Evolutionary conservation across 2,888 invertebrate species (phyloP), one percentile per base, ranked within the genome.

Genomic region (Xylophagus ater): DNA sequence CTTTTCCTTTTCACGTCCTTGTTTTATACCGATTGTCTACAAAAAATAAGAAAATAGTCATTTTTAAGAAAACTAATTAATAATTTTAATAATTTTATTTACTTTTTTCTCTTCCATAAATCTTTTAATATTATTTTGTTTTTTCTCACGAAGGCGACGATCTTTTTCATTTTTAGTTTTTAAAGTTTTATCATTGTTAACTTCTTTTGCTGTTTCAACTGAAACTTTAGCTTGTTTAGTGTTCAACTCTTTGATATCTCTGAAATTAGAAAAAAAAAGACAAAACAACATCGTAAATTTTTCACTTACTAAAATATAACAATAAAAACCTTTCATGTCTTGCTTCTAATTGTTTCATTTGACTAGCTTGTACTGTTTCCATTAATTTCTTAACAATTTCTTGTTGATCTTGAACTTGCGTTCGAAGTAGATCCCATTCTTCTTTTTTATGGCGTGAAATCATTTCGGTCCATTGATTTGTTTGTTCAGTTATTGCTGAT

Each of bases 101-200:
- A 77, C 77, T 70, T 84, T 89, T 41, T 90, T 74, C 65, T 97
- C 96, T 51, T 97, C 96, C 72, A 94, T 81, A 59, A 97, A 97
- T 56, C 89, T 87, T 66, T 96, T 96, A 37, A 92, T 93, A 62
- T 96, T 96, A 62, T 94, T 96, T 59, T 94, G 92, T 55, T 94
- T 93, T 64, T 96, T 90, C 66, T 97, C 93, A 19, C 88, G 72
- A 40, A 94, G 72, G 30, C 94, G 74, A 29, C 94, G 76, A 60
- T 98, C 98, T 54, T 92, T 88, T 62, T 98, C 98, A 44, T 90
- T 92, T 56, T 97, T 93, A 41, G 94, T 96, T 65, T 94, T 85
- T 40, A 98, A 72, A 0, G 88, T 87, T 67, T 97, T 97, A 64
- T 99, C 98, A 62, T 86, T 88, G 58, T 83, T 80, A 31, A 98